Evolutionary conservation across 2,888 invertebrate genomes (phyloP).

Genomic region (Meandrusa payeni): DNA sequence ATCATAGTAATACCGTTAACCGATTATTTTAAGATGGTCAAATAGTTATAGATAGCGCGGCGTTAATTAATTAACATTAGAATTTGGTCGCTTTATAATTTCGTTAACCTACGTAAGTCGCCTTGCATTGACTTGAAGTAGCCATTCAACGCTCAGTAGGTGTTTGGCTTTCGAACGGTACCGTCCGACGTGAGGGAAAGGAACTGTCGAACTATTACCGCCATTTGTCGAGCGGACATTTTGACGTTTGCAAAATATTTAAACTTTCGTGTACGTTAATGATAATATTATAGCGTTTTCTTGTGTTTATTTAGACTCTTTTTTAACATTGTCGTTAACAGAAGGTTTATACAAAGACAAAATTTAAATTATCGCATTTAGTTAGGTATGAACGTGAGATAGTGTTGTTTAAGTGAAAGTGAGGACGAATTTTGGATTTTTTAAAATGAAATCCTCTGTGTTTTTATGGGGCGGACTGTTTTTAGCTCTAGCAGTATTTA

Average conservation of each 20-base stretch:
- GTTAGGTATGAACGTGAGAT: conserved; percentile 21
- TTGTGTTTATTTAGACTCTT: not conserved
- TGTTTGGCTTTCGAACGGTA: conserved; percentile 72
- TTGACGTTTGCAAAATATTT: conserved; percentile 26
- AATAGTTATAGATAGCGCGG: conserved; percentile 27
- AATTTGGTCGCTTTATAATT: conserved; percentile 36
- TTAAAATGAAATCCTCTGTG: conserved; percentile 56
- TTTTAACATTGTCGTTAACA: not conserved
- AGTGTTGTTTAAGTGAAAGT: conserved; percentile 41
- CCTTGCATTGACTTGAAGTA: conserved; percentile 51
- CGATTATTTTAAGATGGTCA: conserved; percentile 34
- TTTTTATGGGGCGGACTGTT: conserved; percentile 52
- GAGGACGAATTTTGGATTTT: conserved; percentile 48
- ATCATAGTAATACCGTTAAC: conserved; percentile 26
- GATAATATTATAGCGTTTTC: not conserved
- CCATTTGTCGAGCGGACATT: conserved; percentile 37
- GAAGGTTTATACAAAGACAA: not conserved
- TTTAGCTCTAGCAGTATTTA: conserved; percentile 49
- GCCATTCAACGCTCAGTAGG: conserved; percentile 58
- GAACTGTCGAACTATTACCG: conserved; percentile 29
- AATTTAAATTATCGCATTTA: conserved; percentile 14
- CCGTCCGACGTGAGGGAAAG: conserved; percentile 47
- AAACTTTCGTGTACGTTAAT: conserved; percentile 17
- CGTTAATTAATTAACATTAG: conserved; percentile 39
- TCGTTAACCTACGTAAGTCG: conserved; percentile 39